These are phyloP conservation scores for Chaetura pelagica DNA, from an alignment of 2,113 vertebrate genomes.

Conservation along the genomic window DNA sequence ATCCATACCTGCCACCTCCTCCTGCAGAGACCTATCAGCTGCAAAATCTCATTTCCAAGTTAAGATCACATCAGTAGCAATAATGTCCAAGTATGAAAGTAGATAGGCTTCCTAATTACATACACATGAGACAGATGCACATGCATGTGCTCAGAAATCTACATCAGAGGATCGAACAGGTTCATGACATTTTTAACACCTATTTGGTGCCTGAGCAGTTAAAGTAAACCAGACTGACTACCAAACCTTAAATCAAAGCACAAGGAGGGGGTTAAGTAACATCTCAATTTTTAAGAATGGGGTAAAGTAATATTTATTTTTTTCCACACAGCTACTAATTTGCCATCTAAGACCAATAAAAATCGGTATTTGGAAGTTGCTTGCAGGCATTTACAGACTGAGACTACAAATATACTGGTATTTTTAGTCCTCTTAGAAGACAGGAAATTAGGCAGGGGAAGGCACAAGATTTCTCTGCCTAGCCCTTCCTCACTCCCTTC, in stretches of 20 bases:
- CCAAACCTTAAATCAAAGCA: background rate
- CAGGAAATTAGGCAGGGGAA: background rate
- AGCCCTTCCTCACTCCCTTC: background rate
- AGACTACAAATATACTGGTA: background rate
- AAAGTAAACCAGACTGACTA: background rate
- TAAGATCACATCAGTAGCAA: background rate
- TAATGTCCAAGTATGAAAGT: background rate
- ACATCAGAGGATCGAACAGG: background rate
- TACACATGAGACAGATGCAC: background rate
- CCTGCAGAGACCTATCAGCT: background rate
- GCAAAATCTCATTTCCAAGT: background rate
- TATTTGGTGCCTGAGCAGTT: background rate
- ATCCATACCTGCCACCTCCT: background rate
- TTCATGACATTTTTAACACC: background rate
- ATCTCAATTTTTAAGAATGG: background rate
- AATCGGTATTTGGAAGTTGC: background rate
- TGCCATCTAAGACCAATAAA: background rate
- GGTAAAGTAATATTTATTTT: background rate
- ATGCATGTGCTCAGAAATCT: background rate
- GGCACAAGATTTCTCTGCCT: background rate
- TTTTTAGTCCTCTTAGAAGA: background rate
- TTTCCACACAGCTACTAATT: background rate
- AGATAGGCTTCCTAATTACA: background rate
- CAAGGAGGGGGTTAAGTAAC: background rate
- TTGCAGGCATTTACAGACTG: background rate